Evolutionary conservation across 1,140 invertebrate genomes (phyloP), one percentile per base, ranked within the genome.

Genomic region (Leptopilina clavipes): DNA sequence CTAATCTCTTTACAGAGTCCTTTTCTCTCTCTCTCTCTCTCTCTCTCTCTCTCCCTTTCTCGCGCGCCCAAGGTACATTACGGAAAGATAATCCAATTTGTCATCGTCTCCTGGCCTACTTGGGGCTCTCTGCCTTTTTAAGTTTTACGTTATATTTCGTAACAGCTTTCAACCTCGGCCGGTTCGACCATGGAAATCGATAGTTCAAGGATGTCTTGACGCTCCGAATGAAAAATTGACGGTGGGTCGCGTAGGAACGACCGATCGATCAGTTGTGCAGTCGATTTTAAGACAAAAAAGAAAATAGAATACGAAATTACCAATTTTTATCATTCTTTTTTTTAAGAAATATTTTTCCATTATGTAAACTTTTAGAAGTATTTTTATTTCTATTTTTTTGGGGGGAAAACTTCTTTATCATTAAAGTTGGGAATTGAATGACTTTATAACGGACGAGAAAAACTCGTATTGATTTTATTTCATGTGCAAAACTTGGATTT

Each of bases 71-170:
- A 65, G 22, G 10, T 22, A 65, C 14, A 31, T 25, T 65, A 37
- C 12, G 59, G 14, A 65, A 65, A 65, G 59, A 65, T 65, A 65
- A 65, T 65, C 59, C 25, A 37, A 65, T 65, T 65, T 65, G 25
- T 65, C 59, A 65, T 65, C 59, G 22, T 65, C 59, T 65, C 7
- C 25, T 65, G 59, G 59, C 59, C 59, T 65, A 65, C 59, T 65
- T 65, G 59, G 59, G 12, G 8, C 6, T 31, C 25, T 65, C 25
- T 37, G 12, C 59, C 59, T 25, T 65, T n/a, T n/a, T 25, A 65
- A 31, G 22, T 65, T 65, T 65, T 65, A 65, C 59, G 59, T 65
- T 65, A 65, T 65, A 65, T 65, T 65, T 65, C 59, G 59, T 65
- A 65, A 65, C 59, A 31, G 22, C 59, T 65, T 31, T 65, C 59